A percentile compares a stretch with the other conserved stretches of the same genome.
These are phyloP conservation scores for Garrulus glandarius DNA, from an alignment of 2,797 vertebrate genomes.

Conservation along the genomic window DNA sequence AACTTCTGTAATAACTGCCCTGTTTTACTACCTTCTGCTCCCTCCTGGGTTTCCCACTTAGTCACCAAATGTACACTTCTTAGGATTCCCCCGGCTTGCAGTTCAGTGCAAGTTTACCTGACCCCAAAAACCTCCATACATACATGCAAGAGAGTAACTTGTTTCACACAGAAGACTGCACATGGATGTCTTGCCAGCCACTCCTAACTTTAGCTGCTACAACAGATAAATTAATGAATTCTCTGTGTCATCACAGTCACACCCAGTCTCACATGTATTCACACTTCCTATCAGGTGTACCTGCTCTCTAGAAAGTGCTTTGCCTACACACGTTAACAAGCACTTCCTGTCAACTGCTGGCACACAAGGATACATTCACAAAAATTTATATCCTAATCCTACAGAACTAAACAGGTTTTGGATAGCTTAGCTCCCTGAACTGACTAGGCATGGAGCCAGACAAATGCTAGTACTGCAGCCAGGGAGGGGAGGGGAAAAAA, in stretches of 20 bases:
- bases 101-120: not conserved
- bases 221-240: not conserved
- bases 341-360: not conserved
- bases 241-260: not conserved
- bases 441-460: not conserved
- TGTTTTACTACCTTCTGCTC: not conserved
- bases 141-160: not conserved
- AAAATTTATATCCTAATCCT: not conserved
- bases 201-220: not conserved
- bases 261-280: not conserved
- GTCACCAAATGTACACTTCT: not conserved
- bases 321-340: not conserved
- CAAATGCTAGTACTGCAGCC: not conserved
- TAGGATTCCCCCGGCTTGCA: not conserved
- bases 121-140: not conserved
- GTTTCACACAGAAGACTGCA: not conserved
- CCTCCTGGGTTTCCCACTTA: not conserved
- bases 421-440: not conserved
- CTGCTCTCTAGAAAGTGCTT: not conserved
- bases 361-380: not conserved
- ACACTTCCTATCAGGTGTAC: not conserved
- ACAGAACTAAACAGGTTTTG: not conserved
- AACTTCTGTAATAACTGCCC: not conserved
- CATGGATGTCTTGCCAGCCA: not conserved
- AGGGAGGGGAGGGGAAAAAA: not conserved